Evolutionary conservation across 2,888 invertebrate genomes (phyloP).

Genomic region (Dryomyza anilis): DNA sequence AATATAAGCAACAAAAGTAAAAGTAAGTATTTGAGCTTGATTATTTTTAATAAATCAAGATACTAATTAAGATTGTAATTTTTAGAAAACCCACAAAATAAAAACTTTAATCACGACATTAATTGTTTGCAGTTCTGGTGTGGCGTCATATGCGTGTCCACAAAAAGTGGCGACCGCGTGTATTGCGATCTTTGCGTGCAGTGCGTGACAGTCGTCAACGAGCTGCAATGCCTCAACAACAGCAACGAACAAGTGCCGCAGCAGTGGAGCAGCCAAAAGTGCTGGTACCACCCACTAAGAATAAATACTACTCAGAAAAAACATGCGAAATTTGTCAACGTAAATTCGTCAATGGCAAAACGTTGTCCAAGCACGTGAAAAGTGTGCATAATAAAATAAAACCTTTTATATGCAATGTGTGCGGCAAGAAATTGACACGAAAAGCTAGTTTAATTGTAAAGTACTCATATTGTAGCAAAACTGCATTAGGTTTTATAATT

Average conservation of each 20-base stretch:
- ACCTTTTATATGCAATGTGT: constrained; percentile 76
- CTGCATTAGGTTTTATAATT: background rate
- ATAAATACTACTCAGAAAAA: constrained; percentile 66
- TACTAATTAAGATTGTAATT: too few relatives aligned
- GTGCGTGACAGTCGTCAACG: constrained; percentile 41
- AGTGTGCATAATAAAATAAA: constrained; percentile 76
- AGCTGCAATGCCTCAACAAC: background rate
- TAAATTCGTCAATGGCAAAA: constrained; percentile 72
- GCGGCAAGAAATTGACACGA: constrained; percentile 73
- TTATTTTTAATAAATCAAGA: too few relatives aligned
- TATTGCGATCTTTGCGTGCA: constrained; percentile 49
- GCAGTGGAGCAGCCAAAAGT: constrained; percentile 23
- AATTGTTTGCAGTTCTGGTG: constrained; percentile 62
- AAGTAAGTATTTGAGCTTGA: too few relatives aligned
- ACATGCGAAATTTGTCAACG: constrained; percentile 73
- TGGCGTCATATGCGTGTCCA: constrained; percentile 71
- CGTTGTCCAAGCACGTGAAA: constrained; percentile 72
- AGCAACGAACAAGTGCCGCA: background rate
- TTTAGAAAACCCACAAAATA: too few relatives aligned
- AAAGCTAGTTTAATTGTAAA: constrained; percentile 71
- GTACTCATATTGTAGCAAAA: constrained; percentile 6
- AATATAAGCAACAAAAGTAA: too few relatives aligned
- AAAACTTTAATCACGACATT: too few relatives aligned
- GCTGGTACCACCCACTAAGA: constrained; percentile 41
- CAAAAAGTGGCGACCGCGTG: constrained; percentile 56